Evolutionary conservation across 1,140 invertebrate genomes (phyloP).

Genomic region (Leucophenga varia): DNA sequence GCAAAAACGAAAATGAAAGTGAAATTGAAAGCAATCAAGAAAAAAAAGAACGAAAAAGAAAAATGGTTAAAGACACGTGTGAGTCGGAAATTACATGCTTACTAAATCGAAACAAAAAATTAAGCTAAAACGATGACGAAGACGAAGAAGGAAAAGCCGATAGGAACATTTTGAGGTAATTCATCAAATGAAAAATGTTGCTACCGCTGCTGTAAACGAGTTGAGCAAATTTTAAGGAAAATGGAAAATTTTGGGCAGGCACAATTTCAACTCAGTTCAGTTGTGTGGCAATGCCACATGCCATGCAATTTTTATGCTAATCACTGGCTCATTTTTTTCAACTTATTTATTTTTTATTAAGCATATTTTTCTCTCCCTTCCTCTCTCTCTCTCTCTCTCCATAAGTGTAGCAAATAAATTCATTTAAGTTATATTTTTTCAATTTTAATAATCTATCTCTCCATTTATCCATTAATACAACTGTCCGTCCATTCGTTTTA

Average conservation of each 20-base stretch:
- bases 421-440: constrained; percentile 53
- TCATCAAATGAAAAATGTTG: neutral
- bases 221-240: constrained; percentile 8
- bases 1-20: too few relatives aligned
- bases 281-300: constrained; percentile 14
- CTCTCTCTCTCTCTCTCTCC: too few relatives aligned
- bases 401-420: constrained; percentile 54
- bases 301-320: constrained; percentile 47
- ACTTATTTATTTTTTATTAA: constrained; percentile 25
- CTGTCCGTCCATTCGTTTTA: neutral
- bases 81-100: too few relatives aligned
- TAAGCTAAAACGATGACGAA: too few relatives aligned
- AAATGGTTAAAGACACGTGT: neutral
- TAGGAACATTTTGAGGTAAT: too few relatives aligned
- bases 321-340: constrained; percentile 50
- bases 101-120: too few relatives aligned
- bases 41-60: too few relatives aligned
- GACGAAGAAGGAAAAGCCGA: too few relatives aligned
- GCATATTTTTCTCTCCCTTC: too few relatives aligned
- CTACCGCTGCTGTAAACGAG: constrained; percentile 11
- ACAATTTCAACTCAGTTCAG: constrained; percentile 13
- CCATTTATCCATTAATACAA: neutral
- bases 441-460: constrained; percentile 42
- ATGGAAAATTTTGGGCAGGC: neutral
- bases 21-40: too few relatives aligned